Evolutionary conservation across 1,140 invertebrate species (phyloP).

Genomic region (Tenebrio molitor): DNA sequence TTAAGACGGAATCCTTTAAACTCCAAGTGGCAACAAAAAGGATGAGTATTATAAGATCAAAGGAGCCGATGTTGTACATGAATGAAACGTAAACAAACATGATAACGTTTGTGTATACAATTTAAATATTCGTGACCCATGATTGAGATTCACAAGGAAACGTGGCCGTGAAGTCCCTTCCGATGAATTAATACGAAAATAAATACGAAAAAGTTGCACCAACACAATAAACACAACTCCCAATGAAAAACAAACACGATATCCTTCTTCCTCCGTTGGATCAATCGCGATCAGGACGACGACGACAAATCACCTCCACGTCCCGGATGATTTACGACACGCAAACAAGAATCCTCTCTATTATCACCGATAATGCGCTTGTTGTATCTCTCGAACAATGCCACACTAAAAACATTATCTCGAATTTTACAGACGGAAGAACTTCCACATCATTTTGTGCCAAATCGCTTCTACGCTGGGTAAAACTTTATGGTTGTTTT

Average conservation of each 20-base stretch:
- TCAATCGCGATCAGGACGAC: neutral
- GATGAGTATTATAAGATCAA: conserved; percentile 39
- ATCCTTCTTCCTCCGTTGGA: neutral
- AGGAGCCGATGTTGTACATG: conserved; percentile 42
- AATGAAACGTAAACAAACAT: conserved; percentile 45
- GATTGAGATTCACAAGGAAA: conserved; percentile 12
- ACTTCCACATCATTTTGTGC: conserved; percentile 18
- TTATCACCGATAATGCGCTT: conserved; percentile 32
- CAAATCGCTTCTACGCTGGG: conserved; percentile 26
- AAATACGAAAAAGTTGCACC: neutral
- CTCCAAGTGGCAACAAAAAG: conserved; percentile 21
- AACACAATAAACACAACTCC: conserved; percentile 1
- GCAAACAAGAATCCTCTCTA: neutral
- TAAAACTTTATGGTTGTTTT: conserved; percentile 20
- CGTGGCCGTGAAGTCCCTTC: neutral
- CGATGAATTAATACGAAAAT: neutral
- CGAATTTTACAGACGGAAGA: conserved; percentile 25
- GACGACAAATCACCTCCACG: too few species aligned
- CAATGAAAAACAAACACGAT: neutral
- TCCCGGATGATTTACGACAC: neutral
- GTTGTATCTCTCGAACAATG: conserved; percentile 17
- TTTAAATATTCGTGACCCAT: conserved; percentile 41
- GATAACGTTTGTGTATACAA: conserved; percentile 28
- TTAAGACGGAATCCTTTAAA: conserved; percentile 32
- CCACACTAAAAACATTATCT: conserved; percentile 32